Conservation (phyloP, 2,113 vertebrate species). For the Sphyrna mokarran region DNA sequence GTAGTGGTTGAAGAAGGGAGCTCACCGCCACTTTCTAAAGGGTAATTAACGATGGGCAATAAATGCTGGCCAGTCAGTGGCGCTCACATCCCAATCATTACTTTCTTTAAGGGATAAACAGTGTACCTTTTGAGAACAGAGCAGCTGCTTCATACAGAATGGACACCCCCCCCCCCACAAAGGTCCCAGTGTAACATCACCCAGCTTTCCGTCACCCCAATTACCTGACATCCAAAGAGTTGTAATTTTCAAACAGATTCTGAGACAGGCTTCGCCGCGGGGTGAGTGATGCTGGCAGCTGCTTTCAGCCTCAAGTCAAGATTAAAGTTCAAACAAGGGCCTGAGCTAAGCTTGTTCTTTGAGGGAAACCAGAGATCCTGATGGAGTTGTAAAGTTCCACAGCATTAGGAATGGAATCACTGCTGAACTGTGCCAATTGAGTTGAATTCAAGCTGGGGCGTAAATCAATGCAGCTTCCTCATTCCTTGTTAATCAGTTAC, state of each 20-base stretch:
- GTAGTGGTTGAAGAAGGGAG: background rate
- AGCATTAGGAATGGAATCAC: background rate
- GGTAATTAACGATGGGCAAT: background rate
- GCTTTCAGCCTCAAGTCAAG: background rate
- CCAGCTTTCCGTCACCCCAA: too few species aligned
- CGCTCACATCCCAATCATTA: too few species aligned
- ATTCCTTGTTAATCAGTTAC: constrained; percentile 45
- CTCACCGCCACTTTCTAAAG: background rate
- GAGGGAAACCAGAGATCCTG: accelerated
- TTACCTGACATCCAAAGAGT: background rate
- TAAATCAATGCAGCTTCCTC: constrained; percentile 49
- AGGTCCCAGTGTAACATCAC: too few species aligned
- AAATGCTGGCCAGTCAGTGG: background rate
- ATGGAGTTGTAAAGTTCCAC: background rate
- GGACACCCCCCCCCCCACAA: background rate
- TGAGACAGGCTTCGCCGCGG: background rate
- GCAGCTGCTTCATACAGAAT: background rate
- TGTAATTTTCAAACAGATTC: background rate
- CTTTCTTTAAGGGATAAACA: too few species aligned
- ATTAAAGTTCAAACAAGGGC: accelerated
- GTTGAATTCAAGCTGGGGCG: background rate
- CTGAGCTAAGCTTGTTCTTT: background rate
- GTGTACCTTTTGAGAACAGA: background rate
- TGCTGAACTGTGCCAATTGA: background rate
- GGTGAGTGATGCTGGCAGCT: background rate